Conservation (phyloP, 2,797 vertebrate genomes). For the Emys orbicularis region DNA sequence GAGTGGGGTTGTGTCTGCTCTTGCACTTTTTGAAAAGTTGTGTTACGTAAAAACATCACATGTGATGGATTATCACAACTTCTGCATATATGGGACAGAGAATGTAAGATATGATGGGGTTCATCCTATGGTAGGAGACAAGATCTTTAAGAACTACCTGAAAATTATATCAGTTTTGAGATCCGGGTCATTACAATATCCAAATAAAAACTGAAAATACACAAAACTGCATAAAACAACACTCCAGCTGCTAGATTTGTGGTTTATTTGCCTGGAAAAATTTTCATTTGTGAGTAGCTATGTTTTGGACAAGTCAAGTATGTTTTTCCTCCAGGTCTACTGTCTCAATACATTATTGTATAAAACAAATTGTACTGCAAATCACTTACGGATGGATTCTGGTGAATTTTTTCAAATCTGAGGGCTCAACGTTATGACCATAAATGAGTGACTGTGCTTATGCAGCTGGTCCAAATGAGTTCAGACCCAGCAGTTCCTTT, state of each 20-base stretch:
- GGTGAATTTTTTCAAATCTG: background rate
- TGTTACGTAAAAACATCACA: background rate
- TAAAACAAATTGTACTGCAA: background rate
- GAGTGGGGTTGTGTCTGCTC: background rate
- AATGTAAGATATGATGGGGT: background rate
- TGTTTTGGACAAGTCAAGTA: background rate
- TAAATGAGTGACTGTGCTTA: accelerated
- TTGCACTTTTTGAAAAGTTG: background rate
- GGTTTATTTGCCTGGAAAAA: background rate
- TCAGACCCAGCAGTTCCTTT: background rate
- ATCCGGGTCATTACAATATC: background rate
- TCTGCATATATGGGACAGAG: background rate
- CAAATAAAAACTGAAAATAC: background rate
- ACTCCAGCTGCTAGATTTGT: background rate
- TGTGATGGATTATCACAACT: background rate
- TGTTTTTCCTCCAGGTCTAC: background rate
- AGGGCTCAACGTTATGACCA: background rate
- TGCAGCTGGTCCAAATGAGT: background rate
- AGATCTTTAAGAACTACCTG: background rate
- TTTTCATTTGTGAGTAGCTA: background rate
- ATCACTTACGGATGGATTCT: background rate
- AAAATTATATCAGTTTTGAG: background rate
- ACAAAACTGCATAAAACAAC: background rate
- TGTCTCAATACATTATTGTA: background rate
- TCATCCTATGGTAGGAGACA: background rate